Conservation (phyloP, 2,888 invertebrate genomes). For the Athalia rosae region DNA sequence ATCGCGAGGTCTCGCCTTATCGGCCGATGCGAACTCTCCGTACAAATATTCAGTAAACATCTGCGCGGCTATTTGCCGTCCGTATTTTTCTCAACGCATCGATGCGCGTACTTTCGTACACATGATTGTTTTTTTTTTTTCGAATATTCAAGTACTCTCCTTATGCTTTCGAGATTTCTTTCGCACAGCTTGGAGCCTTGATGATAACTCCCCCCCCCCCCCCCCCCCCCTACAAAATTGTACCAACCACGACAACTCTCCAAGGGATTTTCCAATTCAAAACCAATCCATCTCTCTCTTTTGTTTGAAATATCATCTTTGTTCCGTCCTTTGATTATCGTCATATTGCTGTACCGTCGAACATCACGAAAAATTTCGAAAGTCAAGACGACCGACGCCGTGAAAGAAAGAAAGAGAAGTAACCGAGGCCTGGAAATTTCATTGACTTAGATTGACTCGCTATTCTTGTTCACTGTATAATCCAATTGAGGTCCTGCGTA, state of each 20-base stretch:
- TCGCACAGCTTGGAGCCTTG: constrained; percentile 3
- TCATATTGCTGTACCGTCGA: not conserved
- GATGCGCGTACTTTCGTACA: not conserved
- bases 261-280: constrained; percentile 10
- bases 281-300: constrained; percentile 26
- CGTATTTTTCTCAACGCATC: constrained; percentile 16
- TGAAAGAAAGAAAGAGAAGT: too few species aligned
- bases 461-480: too few species aligned
- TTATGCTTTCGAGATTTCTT: constrained; percentile 15
- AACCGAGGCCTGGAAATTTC: too few species aligned
- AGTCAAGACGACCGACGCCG: too few species aligned
- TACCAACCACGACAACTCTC: constrained; percentile 19
- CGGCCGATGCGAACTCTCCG: constrained; percentile 7
- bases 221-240: constrained; percentile 1
- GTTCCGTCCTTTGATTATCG: constrained; percentile 4
- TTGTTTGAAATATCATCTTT: constrained; percentile 10
- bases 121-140: not conserved
- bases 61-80: not conserved
- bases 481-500: too few species aligned
- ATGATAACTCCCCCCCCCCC: constrained; percentile 2
- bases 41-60: not conserved
- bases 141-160: not conserved
- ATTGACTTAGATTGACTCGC: too few species aligned
- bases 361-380: too few species aligned
- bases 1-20: constrained; percentile 8